These are phyloP conservation scores for Sebastolobus altivelis DNA, from an alignment of 2,797 vertebrate genomes.

Conservation along the genomic window DNA sequence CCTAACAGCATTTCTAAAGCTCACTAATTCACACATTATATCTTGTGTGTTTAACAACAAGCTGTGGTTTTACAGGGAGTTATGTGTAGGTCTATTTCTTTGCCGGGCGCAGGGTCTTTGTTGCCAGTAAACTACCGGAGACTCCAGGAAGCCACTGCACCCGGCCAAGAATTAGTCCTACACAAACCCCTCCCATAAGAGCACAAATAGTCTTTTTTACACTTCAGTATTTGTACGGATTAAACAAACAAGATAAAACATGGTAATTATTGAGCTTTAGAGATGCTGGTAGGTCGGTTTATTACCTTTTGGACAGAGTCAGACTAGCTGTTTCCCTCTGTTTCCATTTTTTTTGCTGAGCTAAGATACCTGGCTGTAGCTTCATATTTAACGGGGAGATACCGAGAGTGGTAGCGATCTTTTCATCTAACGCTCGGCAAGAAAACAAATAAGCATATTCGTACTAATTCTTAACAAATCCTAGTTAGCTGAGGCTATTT, in stretches of 20 bases:
- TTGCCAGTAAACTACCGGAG: neutral
- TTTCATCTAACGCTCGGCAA: neutral
- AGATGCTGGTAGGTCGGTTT: neutral
- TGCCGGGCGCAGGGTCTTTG: fast-evolving
- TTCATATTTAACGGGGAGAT: neutral
- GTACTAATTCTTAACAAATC: neutral
- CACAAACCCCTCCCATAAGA: neutral
- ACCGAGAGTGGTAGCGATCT: neutral
- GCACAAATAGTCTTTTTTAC: neutral
- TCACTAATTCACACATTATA: neutral
- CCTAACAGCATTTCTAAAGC: no score
- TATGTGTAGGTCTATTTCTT: neutral
- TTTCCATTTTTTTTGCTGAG: neutral
- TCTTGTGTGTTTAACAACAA: neutral
- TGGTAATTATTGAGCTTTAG: neutral
- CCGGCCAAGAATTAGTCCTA: neutral
- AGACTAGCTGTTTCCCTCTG: neutral
- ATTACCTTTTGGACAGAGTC: neutral
- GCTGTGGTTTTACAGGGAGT: neutral
- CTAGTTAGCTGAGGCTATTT: neutral
- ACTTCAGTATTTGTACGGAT: neutral
- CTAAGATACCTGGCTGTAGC: neutral
- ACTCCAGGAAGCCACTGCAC: neutral
- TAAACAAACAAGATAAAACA: neutral
- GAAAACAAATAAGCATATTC: neutral